These are phyloP conservation scores for Nyctibius grandis DNA, from an alignment of 2,797 vertebrate species.

Conservation along the genomic window DNA sequence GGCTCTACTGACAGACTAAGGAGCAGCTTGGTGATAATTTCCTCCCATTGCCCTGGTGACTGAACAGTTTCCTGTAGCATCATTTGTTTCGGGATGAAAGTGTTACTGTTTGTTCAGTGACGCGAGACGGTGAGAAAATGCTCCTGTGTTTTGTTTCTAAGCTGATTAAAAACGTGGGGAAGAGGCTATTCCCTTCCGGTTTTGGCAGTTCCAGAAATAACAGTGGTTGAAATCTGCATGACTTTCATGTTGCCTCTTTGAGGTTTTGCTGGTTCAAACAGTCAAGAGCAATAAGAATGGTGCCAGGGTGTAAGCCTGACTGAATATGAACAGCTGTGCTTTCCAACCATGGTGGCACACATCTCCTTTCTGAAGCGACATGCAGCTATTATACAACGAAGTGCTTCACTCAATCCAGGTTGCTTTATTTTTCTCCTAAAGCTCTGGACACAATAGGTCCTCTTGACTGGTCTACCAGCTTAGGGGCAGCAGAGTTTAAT, in stretches of 20 bases:
- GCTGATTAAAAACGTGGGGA: neutral
- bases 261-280: neutral
- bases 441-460: neutral
- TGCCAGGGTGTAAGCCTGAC: neutral
- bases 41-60: neutral
- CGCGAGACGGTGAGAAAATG: neutral
- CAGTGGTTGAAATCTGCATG: neutral
- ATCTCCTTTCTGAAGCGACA: neutral
- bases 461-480: neutral
- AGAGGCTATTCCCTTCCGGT: neutral
- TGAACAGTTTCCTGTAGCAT: neutral
- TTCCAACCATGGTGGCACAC: neutral
- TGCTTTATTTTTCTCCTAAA: neutral
- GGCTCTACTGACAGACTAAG: neutral
- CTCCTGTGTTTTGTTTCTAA: neutral
- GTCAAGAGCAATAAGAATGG: neutral
- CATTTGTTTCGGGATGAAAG: neutral
- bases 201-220: slow-evolving; percentile 4
- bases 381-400: neutral
- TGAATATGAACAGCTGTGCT: neutral
- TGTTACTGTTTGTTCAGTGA: neutral
- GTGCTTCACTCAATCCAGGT: neutral
- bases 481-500: neutral
- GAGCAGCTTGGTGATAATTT: neutral
- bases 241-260: neutral